phyloP scores from a whole-genome alignment of 2,113 vertebrate genomes.

The Mormyrus lacerda region DNA sequence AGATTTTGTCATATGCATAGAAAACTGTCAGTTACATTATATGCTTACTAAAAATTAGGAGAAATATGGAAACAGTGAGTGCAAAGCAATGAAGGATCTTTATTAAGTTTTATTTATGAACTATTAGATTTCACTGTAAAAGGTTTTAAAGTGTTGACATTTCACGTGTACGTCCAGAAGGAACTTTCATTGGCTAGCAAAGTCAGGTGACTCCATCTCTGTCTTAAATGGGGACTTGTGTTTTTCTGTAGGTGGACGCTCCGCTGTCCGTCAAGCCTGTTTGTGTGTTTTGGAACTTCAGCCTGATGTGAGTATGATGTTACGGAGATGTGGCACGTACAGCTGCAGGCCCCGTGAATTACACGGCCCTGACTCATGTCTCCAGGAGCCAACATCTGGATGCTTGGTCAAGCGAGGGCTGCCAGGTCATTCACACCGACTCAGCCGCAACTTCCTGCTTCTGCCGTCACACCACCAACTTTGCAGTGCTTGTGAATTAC shows the following conservation, averaged over 20 bases:
- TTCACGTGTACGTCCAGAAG: not conserved
- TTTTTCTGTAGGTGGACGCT: constrained; percentile 48
- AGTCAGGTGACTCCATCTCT: not conserved
- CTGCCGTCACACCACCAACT: constrained; percentile 72
- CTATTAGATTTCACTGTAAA: not conserved
- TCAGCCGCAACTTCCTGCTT: constrained; percentile 52
- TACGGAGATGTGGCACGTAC: not conserved
- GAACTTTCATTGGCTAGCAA: not conserved
- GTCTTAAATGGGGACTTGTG: constrained; percentile 16
- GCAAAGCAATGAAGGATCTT: not conserved
- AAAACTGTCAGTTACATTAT: not conserved
- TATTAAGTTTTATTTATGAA: not conserved
- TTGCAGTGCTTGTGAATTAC: constrained; percentile 69
- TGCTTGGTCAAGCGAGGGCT: constrained; percentile 64
- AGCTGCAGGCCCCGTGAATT: not conserved
- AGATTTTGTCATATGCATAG: not conserved
- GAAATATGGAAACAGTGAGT: not conserved
- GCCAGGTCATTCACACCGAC: constrained; percentile 44
- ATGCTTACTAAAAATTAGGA: no score
- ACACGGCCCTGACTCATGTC: constrained; percentile 13
- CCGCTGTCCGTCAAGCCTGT: constrained; percentile 42
- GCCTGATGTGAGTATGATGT: constrained; percentile 53
- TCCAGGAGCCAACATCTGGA: constrained; percentile 40
- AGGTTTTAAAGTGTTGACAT: not conserved
- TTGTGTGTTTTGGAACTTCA: constrained; percentile 68